Evolutionary conservation across 2,113 vertebrate species (phyloP).

Genomic region (Hemichromis elongatus): DNA sequence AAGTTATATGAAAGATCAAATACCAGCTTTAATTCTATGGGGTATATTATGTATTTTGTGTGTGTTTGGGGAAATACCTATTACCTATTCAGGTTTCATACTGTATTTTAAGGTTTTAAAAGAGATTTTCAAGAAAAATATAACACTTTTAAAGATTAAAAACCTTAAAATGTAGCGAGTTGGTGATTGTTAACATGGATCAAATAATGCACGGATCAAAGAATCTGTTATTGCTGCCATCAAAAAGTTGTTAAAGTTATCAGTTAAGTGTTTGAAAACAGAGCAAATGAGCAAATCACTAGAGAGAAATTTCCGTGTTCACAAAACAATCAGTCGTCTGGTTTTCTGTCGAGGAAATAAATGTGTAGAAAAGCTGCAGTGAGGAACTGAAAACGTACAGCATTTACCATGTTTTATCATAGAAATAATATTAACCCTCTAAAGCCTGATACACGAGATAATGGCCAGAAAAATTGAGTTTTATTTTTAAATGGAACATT

Average conservation of each 20-base stretch:
- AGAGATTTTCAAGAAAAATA: neutral
- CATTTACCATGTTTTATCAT: neutral
- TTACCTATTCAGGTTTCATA: neutral
- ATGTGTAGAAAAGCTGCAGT: neutral
- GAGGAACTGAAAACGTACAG: neutral
- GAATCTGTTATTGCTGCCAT: neutral
- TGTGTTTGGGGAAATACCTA: neutral
- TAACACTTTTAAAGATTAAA: neutral
- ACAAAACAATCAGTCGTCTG: neutral
- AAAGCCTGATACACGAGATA: neutral
- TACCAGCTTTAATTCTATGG: neutral
- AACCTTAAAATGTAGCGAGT: neutral
- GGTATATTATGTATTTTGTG: neutral
- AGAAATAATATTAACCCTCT: neutral
- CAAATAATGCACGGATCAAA: neutral
- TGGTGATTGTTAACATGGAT: neutral
- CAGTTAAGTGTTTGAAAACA: neutral
- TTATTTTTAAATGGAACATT: neutral
- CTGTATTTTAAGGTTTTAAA: neutral
- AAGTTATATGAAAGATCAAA: neutral
- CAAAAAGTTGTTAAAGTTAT: neutral
- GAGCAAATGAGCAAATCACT: neutral
- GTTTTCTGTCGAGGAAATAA: neutral
- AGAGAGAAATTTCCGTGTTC: neutral
- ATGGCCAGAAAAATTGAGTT: neutral